Conservation (phyloP, 2,797 vertebrate species). For the Dipus sagitta region DNA sequence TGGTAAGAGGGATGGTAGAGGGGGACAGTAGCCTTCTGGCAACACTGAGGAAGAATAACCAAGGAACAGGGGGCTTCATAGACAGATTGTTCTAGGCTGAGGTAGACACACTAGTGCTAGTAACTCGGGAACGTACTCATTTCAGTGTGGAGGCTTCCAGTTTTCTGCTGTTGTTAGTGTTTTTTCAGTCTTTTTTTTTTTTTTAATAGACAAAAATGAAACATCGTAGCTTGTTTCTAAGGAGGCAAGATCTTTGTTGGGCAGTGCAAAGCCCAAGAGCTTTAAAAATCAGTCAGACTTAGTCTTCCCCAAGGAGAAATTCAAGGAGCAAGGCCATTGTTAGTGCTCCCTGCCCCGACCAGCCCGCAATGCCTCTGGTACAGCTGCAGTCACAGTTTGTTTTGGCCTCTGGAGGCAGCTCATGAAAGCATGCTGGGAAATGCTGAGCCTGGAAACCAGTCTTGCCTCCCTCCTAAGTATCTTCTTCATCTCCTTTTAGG, state of each 20-base stretch:
- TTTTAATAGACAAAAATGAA: conserved; percentile 31
- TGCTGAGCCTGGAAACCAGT: neutral
- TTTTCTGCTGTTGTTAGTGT: neutral
- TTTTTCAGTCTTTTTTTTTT: neutral
- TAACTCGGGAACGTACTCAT: neutral
- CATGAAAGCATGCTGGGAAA: neutral
- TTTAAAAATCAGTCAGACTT: neutral
- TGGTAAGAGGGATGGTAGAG: neutral
- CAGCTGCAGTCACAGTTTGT: neutral
- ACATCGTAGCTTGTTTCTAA: neutral
- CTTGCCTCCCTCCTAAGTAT: neutral
- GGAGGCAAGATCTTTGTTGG: neutral
- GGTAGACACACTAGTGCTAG: neutral
- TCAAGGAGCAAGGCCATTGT: neutral
- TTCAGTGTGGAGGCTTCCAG: neutral
- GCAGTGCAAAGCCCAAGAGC: conserved; percentile 20
- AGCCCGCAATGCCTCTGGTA: too few relatives aligned
- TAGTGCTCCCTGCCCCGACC: too few relatives aligned
- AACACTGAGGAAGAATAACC: neutral
- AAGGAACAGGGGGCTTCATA: neutral
- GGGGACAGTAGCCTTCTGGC: neutral
- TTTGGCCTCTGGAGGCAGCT: neutral
- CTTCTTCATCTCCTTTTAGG: neutral
- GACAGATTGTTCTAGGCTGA: neutral
- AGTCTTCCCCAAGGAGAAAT: neutral